Conservation (phyloP, 2,797 vertebrate species). For the Melanotaenia boesemani region DNA sequence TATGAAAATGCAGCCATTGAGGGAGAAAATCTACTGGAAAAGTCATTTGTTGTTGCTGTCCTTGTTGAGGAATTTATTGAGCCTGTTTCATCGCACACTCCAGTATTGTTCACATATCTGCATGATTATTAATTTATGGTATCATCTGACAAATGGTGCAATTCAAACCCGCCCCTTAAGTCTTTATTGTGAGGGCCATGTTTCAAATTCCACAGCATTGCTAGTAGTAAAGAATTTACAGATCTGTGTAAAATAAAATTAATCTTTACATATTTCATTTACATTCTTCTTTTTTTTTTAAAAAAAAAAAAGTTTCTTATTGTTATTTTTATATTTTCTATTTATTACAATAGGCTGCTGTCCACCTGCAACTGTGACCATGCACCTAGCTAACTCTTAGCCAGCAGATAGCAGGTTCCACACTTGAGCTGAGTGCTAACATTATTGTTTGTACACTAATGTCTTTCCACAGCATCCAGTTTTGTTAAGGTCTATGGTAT, state of each 20-base stretch:
- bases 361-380: too few species aligned
- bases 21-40: not conserved
- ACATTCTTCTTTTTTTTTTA: too few species aligned
- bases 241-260: too few species aligned
- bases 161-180: too few species aligned
- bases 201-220: too few species aligned
- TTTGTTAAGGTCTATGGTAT: not conserved
- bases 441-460: not conserved
- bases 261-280: too few species aligned
- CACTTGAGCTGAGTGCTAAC: not conserved
- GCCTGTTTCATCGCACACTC: not conserved
- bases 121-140: not conserved
- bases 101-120: not conserved
- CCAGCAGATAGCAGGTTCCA: not conserved
- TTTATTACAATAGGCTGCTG: too few species aligned
- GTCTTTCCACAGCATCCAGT: not conserved
- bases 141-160: not conserved
- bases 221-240: too few species aligned
- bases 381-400: too few species aligned
- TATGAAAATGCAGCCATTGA: slow-evolving; percentile 6
- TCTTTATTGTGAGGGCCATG: too few species aligned
- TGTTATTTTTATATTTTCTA: too few species aligned
- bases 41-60: not conserved
- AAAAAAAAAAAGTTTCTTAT: too few species aligned
- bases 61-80: not conserved